Percentiles rank a stretch among this genome's conserved stretches.
Evolutionary conservation across 2,888 invertebrate genomes (phyloP).

Genomic region (Erpobdella octoculata): DNA sequence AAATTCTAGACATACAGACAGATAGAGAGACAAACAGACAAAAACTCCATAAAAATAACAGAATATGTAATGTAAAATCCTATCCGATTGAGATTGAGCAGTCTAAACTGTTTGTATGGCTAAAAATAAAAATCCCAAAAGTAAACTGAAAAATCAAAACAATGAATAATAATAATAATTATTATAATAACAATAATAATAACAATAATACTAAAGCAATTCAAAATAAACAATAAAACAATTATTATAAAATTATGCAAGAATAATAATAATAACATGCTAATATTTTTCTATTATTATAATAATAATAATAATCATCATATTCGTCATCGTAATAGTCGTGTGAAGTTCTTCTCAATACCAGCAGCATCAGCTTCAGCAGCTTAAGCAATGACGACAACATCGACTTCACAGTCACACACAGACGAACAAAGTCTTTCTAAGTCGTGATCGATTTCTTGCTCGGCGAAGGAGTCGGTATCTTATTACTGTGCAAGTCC

Average conservation of each 20-base stretch:
- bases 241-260: background rate
- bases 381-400: background rate
- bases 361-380: background rate
- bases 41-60: too few relatives aligned
- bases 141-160: background rate
- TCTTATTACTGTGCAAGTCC: too few relatives aligned
- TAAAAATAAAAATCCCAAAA: too few relatives aligned
- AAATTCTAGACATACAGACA: too few relatives aligned
- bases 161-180: background rate
- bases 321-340: constrained; percentile 54
- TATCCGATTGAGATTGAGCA: too few relatives aligned
- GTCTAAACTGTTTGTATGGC: too few relatives aligned
- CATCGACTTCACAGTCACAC: background rate
- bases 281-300: constrained; percentile 58
- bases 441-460: background rate
- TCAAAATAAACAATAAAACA: background rate
- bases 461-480: too few relatives aligned
- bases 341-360: background rate
- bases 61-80: too few relatives aligned
- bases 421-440: background rate
- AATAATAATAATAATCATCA: constrained; percentile 36
- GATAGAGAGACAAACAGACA: too few relatives aligned
- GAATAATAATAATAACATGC: constrained; percentile 53
- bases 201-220: background rate
- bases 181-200: background rate